Conservation (phyloP, 2,888 invertebrate genomes). For the Hesperia comma region DNA sequence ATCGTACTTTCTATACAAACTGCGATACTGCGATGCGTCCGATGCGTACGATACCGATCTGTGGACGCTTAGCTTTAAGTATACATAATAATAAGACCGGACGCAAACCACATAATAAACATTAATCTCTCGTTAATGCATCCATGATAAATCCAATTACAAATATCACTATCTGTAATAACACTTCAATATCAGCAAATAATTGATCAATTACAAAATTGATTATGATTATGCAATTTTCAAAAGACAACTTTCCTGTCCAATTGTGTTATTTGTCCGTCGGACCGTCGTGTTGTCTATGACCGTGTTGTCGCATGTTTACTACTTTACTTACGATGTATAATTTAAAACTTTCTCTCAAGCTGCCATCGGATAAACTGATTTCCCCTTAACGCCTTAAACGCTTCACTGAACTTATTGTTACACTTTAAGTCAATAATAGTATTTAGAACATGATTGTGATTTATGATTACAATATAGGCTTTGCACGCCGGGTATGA, state of each 20-base stretch:
- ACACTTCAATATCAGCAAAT: too few relatives aligned
- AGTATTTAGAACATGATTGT: slow-evolving; percentile 20
- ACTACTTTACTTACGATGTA: slow-evolving; percentile 74
- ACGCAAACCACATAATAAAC: too few relatives aligned
- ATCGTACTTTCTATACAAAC: too few relatives aligned
- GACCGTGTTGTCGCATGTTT: slow-evolving; percentile 59
- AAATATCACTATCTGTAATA: too few relatives aligned
- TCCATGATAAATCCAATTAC: too few relatives aligned
- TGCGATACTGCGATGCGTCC: too few relatives aligned
- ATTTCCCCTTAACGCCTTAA: slow-evolving; percentile 69
- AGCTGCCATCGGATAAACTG: slow-evolving; percentile 58
- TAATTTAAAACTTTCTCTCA: slow-evolving; percentile 81
- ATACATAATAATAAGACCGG: too few relatives aligned
- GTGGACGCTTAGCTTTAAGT: too few relatives aligned
- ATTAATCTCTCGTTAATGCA: too few relatives aligned
- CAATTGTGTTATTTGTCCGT: slow-evolving; percentile 41
- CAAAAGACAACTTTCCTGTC: slow-evolving; percentile 34
- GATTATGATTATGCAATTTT: slow-evolving; percentile 20
- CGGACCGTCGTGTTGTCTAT: slow-evolving; percentile 49
- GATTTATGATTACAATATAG: slow-evolving; percentile 13
- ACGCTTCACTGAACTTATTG: slow-evolving; percentile 63
- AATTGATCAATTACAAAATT: neutral
- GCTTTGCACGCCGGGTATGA: slow-evolving; percentile 1
- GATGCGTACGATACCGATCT: too few relatives aligned
- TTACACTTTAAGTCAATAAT: slow-evolving; percentile 39